phyloP scores from a whole-genome alignment of 1,140 invertebrate species.

The Homalodisca vitripennis region DNA sequence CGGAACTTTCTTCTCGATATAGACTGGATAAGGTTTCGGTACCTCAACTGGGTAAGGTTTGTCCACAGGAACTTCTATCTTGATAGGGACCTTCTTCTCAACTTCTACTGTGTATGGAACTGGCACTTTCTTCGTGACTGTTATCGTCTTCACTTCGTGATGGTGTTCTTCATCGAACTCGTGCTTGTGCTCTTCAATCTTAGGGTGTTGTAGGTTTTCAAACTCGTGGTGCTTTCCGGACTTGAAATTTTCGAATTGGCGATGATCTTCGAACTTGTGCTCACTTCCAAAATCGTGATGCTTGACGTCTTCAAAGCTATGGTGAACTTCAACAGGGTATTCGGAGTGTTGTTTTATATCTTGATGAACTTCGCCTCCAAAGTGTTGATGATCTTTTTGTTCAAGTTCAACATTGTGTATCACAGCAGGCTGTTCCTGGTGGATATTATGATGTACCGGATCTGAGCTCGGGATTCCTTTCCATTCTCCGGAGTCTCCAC shows the following conservation, averaged over 20 bases:
- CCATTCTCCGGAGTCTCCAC: slow-evolving; percentile 10
- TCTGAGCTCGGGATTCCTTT: neutral
- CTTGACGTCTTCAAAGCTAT: neutral
- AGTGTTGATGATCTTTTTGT: neutral
- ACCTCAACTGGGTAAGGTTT: slow-evolving; percentile 48
- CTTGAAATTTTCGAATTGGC: too few relatives aligned
- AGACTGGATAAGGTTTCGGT: slow-evolving; percentile 60
- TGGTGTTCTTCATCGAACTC: slow-evolving; percentile 44
- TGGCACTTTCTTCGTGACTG: slow-evolving; percentile 69
- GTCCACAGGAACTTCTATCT: slow-evolving; percentile 28
- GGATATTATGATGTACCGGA: neutral
- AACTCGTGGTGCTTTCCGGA: neutral
- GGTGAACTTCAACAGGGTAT: neutral
- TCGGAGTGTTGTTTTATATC: neutral
- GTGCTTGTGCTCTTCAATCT: neutral
- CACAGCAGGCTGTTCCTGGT: too few relatives aligned
- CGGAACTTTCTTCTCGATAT: too few relatives aligned
- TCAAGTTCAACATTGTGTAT: neutral
- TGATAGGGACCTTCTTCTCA: slow-evolving; percentile 29
- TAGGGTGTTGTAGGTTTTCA: too few relatives aligned
- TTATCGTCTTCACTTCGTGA: slow-evolving; percentile 69
- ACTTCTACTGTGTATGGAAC: slow-evolving; percentile 64
- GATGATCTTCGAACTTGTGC: too few relatives aligned
- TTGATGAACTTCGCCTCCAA: neutral
- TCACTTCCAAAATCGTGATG: neutral